Base-by-base conservation (phyloP, 2,888 invertebrate species). In the Frankliniella intonsa region DNA sequence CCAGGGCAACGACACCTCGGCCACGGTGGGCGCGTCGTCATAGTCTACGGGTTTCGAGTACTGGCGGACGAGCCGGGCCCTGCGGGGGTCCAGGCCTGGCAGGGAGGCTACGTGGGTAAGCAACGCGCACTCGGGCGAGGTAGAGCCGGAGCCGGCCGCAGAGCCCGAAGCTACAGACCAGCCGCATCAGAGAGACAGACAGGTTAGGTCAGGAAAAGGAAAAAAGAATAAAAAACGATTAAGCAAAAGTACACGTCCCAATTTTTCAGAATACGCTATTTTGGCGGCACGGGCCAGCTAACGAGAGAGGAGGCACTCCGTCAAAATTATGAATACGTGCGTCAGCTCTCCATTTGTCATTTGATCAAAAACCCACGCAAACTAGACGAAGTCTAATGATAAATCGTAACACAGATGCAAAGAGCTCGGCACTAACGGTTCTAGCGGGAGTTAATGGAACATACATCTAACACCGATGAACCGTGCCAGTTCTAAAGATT, bases 1-100 rank as follows among this genome's bases (percentile, higher is more conserved):
- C 96, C 96, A 96, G 87, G 96, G 96, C 88, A 95, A 91, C 86
- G 93, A 93, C 88, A 93, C 91, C 90, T 95, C 95, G 88, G 94
- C 93, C 86, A 93, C 92, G 86, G 94, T 94, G 86, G 93, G 92
- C 86, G 92, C 90, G 87, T 92, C 90, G 85, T 91, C 92, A 82
- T 85, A 84, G 87, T 90, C 90, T 76, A 86, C 85, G 81, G 85
- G 83, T 88, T 90, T 90, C 88, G 91, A 91, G 89, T 92, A 92
- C 87, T 92, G 92, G 89, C 92, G 92, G 86, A 92, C 92, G 85
- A 92, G 91, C 87, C 92, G 91, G 88, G 92, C 92, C 89, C 92
- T 92, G 88, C 92, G 90, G 85, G 92, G 90, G 89, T 92, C 92
- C 88, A 92, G 92, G 88, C 92, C 92, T 84, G 92, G 92, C 86